These are phyloP conservation scores for Drosophila guanche DNA, from an alignment of 1,140 invertebrate species.

Conservation along the genomic window DNA sequence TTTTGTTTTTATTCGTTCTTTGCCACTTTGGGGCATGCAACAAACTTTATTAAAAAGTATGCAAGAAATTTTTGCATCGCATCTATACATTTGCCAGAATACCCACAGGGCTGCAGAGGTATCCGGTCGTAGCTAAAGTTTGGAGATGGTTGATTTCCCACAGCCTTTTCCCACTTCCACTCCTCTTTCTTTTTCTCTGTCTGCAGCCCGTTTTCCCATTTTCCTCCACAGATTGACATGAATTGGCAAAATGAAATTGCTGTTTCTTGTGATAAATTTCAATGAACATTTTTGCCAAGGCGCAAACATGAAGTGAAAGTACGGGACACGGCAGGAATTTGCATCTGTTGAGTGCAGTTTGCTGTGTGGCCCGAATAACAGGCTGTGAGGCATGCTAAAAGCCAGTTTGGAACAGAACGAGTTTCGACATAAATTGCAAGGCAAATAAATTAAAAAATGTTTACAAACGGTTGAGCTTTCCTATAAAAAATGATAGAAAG, in stretches of 20 bases:
- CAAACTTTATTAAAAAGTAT: conserved; percentile 79
- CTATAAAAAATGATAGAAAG: background rate
- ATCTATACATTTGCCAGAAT: conserved; percentile 47
- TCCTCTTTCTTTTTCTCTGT: conserved; percentile 1
- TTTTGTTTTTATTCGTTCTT: conserved; percentile 53
- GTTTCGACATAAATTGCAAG: conserved; percentile 30
- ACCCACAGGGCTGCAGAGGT: conserved; percentile 30
- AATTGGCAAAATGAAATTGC: conserved; percentile 76
- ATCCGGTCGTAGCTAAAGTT: conserved; percentile 32
- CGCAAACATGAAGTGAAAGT: conserved; percentile 46
- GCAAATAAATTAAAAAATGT: conserved; percentile 17
- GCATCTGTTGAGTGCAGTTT: conserved; percentile 67
- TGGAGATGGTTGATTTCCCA: conserved; percentile 11
- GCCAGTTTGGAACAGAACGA: conserved; percentile 29
- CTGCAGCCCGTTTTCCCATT: conserved; percentile 4
- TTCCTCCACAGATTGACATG: conserved; percentile 63
- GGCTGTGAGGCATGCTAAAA: conserved; percentile 18
- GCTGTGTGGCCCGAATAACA: conserved; percentile 39
- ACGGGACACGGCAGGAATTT: conserved; percentile 32
- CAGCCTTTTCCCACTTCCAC: background rate
- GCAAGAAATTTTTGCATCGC: conserved; percentile 68
- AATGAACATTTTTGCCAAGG: conserved; percentile 57
- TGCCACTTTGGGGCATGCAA: conserved; percentile 70
- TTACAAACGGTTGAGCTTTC: conserved; percentile 6
- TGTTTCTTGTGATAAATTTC: conserved; percentile 80